Conservation (phyloP, 2,888 invertebrate species). For the Cataglyphis altisquamis region DNA sequence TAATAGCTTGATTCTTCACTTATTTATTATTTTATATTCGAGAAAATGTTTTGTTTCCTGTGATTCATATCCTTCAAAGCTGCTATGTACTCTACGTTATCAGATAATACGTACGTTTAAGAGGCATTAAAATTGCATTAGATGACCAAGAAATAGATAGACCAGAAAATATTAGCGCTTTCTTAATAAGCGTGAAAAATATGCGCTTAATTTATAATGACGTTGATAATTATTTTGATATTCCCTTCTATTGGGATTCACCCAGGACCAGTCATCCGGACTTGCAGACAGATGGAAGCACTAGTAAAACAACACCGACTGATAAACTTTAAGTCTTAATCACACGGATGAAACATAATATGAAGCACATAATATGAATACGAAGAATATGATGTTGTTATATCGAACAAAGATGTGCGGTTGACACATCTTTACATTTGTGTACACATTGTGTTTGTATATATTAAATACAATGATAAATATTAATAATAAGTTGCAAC, state of each 20-base stretch:
- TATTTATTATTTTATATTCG: constrained; percentile 2
- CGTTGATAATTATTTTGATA: constrained; percentile 1
- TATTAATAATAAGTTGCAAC: constrained; percentile 9
- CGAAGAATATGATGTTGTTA: background rate
- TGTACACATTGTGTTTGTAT: background rate
- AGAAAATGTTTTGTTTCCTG: background rate
- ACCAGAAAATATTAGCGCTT: background rate
- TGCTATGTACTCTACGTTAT: background rate
- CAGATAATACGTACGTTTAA: background rate
- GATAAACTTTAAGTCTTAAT: constrained; percentile 23
- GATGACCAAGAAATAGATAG: background rate
- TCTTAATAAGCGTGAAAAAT: constrained; percentile 6
- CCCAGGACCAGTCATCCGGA: constrained; percentile 18
- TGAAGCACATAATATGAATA: background rate
- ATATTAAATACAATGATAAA: background rate
- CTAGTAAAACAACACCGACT: background rate
- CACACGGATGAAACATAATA: background rate
- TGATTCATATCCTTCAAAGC: background rate
- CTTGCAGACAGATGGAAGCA: constrained; percentile 43
- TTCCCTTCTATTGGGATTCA: constrained; percentile 1
- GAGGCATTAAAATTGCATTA: background rate
- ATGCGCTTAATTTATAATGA: background rate
- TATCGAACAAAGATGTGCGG: background rate
- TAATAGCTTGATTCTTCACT: background rate
- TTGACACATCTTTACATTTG: background rate